A percentile compares a stretch with the other conserved stretches of the same genome.
Conservation (phyloP, 2,888 invertebrate genomes). For the Cantharis flavilabris region DNA sequence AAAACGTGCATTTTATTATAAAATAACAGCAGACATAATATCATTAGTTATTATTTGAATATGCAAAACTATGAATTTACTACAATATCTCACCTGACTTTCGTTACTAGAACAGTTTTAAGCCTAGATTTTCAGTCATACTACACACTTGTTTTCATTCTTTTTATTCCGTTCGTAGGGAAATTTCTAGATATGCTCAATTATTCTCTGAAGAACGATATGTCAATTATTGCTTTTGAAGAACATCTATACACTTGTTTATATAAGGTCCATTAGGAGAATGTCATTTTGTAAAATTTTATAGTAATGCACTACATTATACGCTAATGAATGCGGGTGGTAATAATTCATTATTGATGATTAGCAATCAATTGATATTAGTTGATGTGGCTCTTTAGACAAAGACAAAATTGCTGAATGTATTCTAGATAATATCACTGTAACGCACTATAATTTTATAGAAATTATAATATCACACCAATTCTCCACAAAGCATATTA, state of each 20-base stretch:
- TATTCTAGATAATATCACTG: background rate
- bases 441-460: background rate
- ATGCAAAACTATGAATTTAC: background rate
- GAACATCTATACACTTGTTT: background rate
- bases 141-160: background rate
- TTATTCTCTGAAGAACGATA: background rate
- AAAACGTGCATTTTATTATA: slow-evolving; percentile 16
- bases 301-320: background rate
- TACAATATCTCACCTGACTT: slow-evolving; percentile 45
- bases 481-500: background rate
- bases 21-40: background rate
- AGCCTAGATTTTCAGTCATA: slow-evolving; percentile 39
- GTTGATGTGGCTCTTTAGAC: background rate
- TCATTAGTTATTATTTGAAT: no score
- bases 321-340: background rate
- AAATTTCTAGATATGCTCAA: background rate
- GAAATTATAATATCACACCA: background rate
- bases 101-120: slow-evolving; percentile 50
- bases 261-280: background rate
- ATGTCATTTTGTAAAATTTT: background rate
- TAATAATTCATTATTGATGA: background rate
- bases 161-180: background rate
- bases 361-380: background rate
- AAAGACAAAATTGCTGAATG: background rate
- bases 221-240: background rate